Base-by-base conservation (phyloP, 2,888 invertebrate species). In the Allacma fusca region DNA sequence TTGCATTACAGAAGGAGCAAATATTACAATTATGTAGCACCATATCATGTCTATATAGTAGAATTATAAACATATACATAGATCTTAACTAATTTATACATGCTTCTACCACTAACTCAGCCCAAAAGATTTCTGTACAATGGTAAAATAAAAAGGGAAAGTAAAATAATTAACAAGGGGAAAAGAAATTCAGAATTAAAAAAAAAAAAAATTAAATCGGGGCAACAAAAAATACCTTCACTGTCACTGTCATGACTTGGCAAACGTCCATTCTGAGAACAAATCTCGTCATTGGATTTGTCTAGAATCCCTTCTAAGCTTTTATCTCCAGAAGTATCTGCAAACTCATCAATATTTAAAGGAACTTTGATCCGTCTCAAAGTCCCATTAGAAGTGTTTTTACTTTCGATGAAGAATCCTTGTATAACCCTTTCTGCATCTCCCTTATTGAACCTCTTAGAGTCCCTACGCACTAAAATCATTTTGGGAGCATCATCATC, bases 351-450 rank as follows among this genome's bases (percentile, higher is more conserved):
- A 59, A 83, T 79, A 79, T 83, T 81, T 43, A 82, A 68, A 16
- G 83, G 83, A 40, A 81, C 83, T 78, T 79, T 78, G 26, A 83
- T 79, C 74, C 83, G 74, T 69, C 79, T 79, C 75, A 83, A 62
- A 2, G 83, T 83, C 4, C 83, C 83, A 77, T 82, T 81, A 1
- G 9, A 34, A 1, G 81, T 76, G 78, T 78, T 83, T 77, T 82
- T 85, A 79, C 83, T 86, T 79, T 85, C 85, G 2, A 85, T 81
- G 80, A 85, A 84, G 12, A 84, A 68, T 2, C 85, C 85, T 79
- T 85, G 82, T 12, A 84, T 80, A 65, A 85, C 81, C n/a, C 85
- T 79, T 29, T 84, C 82, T n/a, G 80, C 80, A 43, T 81, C 79
- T 29, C 83, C 21, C 69, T 82, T 82, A 67, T 80, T 82, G 70